Conservation (phyloP, 1,140 invertebrate species). For the Mizuhopecten yessoensis region DNA sequence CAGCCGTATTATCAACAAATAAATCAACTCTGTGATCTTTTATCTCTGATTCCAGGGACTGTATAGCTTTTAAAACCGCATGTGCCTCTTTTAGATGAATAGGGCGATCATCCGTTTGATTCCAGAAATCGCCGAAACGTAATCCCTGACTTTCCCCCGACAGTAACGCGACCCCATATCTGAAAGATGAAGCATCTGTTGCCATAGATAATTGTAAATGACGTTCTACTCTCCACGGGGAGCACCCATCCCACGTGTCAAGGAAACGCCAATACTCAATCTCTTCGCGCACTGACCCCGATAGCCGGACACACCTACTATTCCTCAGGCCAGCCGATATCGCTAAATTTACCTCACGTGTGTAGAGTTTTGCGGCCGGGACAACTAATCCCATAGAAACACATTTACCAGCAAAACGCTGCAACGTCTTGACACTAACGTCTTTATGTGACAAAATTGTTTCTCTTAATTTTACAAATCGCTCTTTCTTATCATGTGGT, state of each 20-base stretch:
- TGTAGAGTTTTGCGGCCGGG: conserved; percentile 50
- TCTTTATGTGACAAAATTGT: background rate
- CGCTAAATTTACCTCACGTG: conserved; percentile 48
- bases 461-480: conserved; percentile 48
- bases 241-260: conserved; percentile 31
- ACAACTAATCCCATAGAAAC: conserved; percentile 57
- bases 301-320: background rate
- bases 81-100: conserved; percentile 56
- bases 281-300: background rate
- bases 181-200: conserved; percentile 55
- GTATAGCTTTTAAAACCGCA: conserved; percentile 42
- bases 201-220: conserved; percentile 36
- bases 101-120: conserved; percentile 31
- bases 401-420: conserved; percentile 52
- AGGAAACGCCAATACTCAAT: conserved; percentile 51
- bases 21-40: conserved; percentile 42
- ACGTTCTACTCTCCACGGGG: conserved; percentile 45
- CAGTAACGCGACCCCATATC: conserved; percentile 13
- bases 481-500: conserved; percentile 41
- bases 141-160: background rate
- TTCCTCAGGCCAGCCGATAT: conserved; percentile 41
- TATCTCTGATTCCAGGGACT: conserved; percentile 2
- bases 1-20: conserved; percentile 49
- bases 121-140: conserved; percentile 47
- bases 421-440: conserved; percentile 47